These are phyloP conservation scores for Stegastes partitus DNA, from an alignment of 2,113 vertebrate genomes.

Conservation along the genomic window DNA sequence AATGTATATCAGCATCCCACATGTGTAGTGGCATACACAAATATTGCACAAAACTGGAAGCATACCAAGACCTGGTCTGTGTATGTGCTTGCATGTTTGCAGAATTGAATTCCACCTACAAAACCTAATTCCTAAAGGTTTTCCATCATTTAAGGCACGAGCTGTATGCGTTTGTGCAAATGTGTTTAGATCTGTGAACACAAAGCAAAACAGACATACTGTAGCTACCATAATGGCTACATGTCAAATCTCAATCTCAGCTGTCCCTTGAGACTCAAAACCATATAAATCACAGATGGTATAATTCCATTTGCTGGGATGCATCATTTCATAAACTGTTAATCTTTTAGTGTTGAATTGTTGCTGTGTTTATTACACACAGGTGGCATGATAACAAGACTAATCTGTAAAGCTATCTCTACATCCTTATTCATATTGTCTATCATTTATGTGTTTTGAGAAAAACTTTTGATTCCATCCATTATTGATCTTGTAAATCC, in stretches of 20 bases:
- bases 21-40: not conserved
- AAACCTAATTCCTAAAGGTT: not conserved
- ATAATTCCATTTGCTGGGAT: conserved; percentile 62
- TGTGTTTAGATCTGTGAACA: conserved; percentile 24
- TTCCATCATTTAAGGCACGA: not conserved
- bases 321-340: conserved; percentile 58
- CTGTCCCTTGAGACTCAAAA: conserved; percentile 48
- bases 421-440: conserved; percentile 14
- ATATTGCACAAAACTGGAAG: not conserved
- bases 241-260: conserved; percentile 48
- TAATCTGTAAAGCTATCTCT: conserved; percentile 16
- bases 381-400: conserved; percentile 13
- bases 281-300: conserved; percentile 63
- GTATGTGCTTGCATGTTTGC: no score
- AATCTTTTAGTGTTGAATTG: conserved; percentile 57
- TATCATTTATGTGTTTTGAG: conserved; percentile 1
- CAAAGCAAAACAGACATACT: conserved; percentile 36
- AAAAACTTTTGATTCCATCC: conserved; percentile 5
- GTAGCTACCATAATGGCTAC: conserved; percentile 40
- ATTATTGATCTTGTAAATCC: conserved; percentile 34
- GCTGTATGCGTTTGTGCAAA: not conserved
- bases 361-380: conserved; percentile 39
- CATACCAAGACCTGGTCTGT: no score
- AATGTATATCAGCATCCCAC: not conserved
- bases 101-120: not conserved